Conservation (phyloP, 2,888 invertebrate genomes). For the Sinhomidia bicolor region DNA sequence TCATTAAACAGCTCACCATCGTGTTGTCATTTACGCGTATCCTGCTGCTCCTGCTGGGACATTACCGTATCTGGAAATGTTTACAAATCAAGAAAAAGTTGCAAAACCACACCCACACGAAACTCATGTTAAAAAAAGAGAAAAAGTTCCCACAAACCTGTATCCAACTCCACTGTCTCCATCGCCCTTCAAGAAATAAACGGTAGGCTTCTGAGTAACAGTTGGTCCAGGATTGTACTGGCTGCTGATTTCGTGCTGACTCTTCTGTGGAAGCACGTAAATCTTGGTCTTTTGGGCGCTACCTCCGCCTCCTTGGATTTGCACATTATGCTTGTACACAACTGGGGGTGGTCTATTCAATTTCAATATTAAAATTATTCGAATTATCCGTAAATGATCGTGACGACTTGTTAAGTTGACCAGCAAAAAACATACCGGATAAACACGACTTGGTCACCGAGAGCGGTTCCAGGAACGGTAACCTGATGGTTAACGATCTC, state of each 20-base stretch:
- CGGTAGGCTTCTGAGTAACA: slow-evolving; percentile 61
- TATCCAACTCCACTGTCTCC: slow-evolving; percentile 53
- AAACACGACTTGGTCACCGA: slow-evolving; percentile 67
- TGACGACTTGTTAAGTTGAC: too few species aligned
- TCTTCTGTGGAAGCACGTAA: slow-evolving; percentile 67
- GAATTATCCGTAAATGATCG: too few species aligned
- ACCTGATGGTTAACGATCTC: slow-evolving; percentile 70
- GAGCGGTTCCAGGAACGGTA: slow-evolving; percentile 12
- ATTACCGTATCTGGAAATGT: slow-evolving; percentile 32
- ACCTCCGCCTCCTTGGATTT: slow-evolving; percentile 59
- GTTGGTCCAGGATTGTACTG: slow-evolving; percentile 57
- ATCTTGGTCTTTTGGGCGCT: slow-evolving; percentile 68
- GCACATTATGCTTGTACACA: slow-evolving; percentile 66
- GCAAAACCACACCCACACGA: background rate
- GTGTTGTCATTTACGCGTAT: slow-evolving; percentile 26
- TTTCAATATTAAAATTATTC: too few species aligned
- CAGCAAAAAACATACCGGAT: too few species aligned
- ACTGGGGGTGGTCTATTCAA: slow-evolving; percentile 66
- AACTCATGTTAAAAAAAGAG: too few species aligned
- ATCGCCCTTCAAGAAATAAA: slow-evolving; percentile 66
- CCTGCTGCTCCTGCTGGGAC: slow-evolving; percentile 63
- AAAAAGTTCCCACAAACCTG: too few species aligned
- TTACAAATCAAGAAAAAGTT: background rate
- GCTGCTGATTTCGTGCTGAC: slow-evolving; percentile 59
- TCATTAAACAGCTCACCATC: background rate